Percentiles rank a stretch among this genome's conserved stretches.
Evolutionary conservation across 2,888 invertebrate genomes (phyloP).

Genomic region (Temnothorax rugatulus): DNA sequence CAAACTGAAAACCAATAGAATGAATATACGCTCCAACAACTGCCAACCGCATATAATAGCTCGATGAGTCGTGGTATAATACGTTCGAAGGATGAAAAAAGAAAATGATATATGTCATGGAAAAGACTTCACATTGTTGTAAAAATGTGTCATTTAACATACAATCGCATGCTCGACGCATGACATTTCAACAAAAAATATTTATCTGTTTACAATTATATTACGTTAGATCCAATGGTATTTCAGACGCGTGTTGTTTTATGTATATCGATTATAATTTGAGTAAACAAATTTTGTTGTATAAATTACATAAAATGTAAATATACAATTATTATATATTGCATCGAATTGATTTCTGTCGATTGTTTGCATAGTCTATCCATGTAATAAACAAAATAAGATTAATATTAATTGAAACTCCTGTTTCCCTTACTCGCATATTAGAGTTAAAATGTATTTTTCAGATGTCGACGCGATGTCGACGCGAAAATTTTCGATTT

Average conservation of each 20-base stretch:
- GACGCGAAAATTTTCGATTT: neutral
- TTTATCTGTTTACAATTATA: neutral
- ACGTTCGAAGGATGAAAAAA: slow-evolving; percentile 19
- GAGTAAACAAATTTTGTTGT: neutral
- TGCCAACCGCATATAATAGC: slow-evolving; percentile 25
- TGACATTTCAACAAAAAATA: neutral
- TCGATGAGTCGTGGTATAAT: slow-evolving; percentile 12
- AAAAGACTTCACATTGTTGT: neutral
- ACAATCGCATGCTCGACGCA: neutral
- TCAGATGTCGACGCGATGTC: neutral
- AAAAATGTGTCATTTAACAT: slow-evolving; percentile 1
- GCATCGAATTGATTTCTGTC: slow-evolving; percentile 13
- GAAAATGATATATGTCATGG: slow-evolving; percentile 20
- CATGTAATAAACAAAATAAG: neutral
- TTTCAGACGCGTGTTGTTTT: neutral
- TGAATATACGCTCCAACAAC: neutral
- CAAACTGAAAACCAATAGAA: slow-evolving; percentile 33
- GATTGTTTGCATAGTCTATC: neutral
- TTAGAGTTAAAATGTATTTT: slow-evolving; percentile 37
- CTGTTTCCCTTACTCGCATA: neutral
- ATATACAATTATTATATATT: neutral
- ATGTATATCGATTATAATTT: slow-evolving; percentile 9
- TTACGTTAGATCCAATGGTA: neutral
- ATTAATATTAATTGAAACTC: slow-evolving; percentile 29
- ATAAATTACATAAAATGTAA: neutral